Base-by-base conservation (phyloP, 2,113 vertebrate species). In the Glaucidium brasilianum region DNA sequence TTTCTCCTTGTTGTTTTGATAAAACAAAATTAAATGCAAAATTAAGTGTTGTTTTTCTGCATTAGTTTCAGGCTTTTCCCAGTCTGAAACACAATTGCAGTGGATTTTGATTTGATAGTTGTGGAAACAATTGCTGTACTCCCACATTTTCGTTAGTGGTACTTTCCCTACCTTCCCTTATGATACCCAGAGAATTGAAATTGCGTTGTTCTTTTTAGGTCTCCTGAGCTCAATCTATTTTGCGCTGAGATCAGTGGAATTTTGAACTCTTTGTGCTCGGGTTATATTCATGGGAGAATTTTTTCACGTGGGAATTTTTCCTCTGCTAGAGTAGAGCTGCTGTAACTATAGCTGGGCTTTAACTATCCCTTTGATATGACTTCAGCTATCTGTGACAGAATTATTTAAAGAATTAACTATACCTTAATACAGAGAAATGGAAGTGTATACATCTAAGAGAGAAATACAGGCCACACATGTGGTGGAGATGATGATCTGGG, bases 71-170 rank as follows among this genome's bases (percentile, higher is more conserved):
- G 41, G 34, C 30, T 95, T 92, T 88, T 94, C 20, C 71, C 19
- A 39, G 64, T 69, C 64, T 66, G 50, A 87, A 76, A 37, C 6
- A 37, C 34, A 85, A 92, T 83, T 88, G 73, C 78, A 34, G 25
- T 37, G 30, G 2, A 3, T 82, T 94, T 84, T 92, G 63, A 67
- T 96, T 80, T 91, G 71, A 62, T 72, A 87, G 84, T 81, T 96
- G 90, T 92, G 81, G 90, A 96, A 96, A 83, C 88, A 83, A 84
- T 88, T 21, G 5, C 56, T 94, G 32, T 73, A 85, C 71, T 95
- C 92, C 94, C 83, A 83, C 63, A 17, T 50, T 83, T 34, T 80
- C 23, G 15, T 95, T 91, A 94, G 35, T 0, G 0, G 14, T 66
- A 12, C 71, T 66, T 58, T 3, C 12, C 21, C 15, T 17, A 2